Percentiles rank a stretch among this genome's conserved stretches.
Evolutionary conservation across 1,140 invertebrate species (phyloP).

Genomic region (Parapsyche elsis): DNA sequence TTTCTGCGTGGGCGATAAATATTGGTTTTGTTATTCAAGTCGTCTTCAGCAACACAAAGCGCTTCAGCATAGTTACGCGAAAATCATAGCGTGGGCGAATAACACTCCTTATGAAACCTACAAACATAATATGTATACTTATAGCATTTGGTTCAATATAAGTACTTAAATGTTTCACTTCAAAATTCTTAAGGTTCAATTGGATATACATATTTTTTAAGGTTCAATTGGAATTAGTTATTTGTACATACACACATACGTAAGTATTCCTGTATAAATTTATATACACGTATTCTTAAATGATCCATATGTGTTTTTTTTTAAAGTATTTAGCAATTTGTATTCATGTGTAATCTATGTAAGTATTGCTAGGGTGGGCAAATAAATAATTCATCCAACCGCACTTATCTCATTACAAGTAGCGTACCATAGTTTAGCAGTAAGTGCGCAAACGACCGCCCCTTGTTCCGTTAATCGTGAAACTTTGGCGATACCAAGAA

Average conservation of each 20-base stretch:
- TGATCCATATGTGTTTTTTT: background rate
- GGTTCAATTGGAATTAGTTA: no score
- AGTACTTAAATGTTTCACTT: no score
- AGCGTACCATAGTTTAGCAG: background rate
- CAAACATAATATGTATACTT: background rate
- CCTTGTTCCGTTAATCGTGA: conserved; percentile 12
- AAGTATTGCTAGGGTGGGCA: no score
- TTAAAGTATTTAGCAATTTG: background rate
- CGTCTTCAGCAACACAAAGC: conserved; percentile 13
- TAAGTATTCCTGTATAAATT: background rate
- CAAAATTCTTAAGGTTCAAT: no score
- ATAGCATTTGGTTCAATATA: no score
- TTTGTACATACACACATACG: background rate
- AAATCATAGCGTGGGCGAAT: background rate
- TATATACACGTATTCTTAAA: background rate
- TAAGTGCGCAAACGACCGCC: conserved; percentile 13
- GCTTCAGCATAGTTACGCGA: conserved; percentile 5
- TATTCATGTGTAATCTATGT: no score
- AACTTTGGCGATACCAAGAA: background rate
- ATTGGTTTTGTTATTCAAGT: conserved; percentile 38
- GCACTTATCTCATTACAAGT: background rate
- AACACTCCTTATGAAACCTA: background rate
- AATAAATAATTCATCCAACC: background rate
- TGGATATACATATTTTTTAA: no score
- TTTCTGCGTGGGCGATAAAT: conserved; percentile 34